Evolutionary conservation across 2,888 invertebrate genomes (phyloP).

Genomic region (Volucella zonaria): DNA sequence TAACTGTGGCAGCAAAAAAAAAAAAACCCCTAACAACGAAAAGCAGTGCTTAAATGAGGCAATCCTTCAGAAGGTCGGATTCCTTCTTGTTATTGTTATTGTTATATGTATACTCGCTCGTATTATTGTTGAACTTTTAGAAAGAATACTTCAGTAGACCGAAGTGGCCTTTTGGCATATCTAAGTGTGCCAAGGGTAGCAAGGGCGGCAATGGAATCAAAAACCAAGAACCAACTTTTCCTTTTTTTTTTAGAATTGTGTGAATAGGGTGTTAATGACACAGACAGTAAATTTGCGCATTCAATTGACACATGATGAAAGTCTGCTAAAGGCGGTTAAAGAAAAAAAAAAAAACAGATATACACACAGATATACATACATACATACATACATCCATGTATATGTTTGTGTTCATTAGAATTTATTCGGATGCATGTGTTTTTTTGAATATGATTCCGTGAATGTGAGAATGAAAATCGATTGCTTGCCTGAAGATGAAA

Average conservation of each 20-base stretch:
- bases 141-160: conserved; percentile 41
- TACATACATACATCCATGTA: neutral
- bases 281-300: conserved; percentile 66
- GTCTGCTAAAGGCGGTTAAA: conserved; percentile 46
- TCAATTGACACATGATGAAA: conserved; percentile 72
- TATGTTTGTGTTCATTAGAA: conserved; percentile 15
- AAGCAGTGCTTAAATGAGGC: conserved; percentile 69
- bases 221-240: conserved; percentile 54
- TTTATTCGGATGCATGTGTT: neutral
- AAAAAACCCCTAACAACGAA: neutral
- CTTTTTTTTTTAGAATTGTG: conserved; percentile 46
- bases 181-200: conserved; percentile 25
- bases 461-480: neutral
- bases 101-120: conserved; percentile 44
- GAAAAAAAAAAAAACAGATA: neutral
- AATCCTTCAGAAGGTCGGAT: conserved; percentile 72
- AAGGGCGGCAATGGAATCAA: no score
- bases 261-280: conserved; percentile 72
- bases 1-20: no score
- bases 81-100: conserved; percentile 68
- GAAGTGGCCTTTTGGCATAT: conserved; percentile 62
- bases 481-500: neutral
- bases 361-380: no score
- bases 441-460: conserved; percentile 11
- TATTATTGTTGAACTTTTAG: conserved; percentile 68